Conservation (phyloP, 2,888 invertebrate species). For the Neuroscelio doddi region DNA sequence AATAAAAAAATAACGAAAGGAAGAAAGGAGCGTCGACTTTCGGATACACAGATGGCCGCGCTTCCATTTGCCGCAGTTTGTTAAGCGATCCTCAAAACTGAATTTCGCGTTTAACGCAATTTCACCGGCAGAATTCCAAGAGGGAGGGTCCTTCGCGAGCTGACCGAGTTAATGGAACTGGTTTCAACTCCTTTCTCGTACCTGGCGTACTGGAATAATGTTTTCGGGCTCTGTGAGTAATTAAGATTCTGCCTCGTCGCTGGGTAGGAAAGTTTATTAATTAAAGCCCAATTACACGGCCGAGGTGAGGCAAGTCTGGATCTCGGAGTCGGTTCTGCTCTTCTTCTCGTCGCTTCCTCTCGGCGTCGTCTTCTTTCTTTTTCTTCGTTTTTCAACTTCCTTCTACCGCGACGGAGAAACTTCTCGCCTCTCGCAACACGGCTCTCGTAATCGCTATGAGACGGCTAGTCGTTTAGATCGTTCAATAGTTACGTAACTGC, state of each 20-base stretch:
- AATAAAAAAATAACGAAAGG: not conserved
- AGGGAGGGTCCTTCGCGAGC: slow-evolving; percentile 30
- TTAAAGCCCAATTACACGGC: slow-evolving; percentile 68
- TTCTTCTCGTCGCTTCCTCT: slow-evolving; percentile 33
- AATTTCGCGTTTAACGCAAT: slow-evolving; percentile 29
- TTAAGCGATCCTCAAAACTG: slow-evolving; percentile 29
- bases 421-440: slow-evolving; percentile 27
- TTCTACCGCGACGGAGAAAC: slow-evolving; percentile 30
- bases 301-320: slow-evolving; percentile 50
- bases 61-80: slow-evolving; percentile 19
- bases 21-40: slow-evolving; percentile 2
- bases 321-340: slow-evolving; percentile 30
- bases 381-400: slow-evolving; percentile 19
- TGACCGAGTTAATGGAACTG: slow-evolving; percentile 43
- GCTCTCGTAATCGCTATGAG: slow-evolving; percentile 29
- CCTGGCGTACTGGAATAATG: slow-evolving; percentile 47
- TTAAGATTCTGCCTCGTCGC: slow-evolving; percentile 57
- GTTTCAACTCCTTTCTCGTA: slow-evolving; percentile 32
- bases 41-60: not conserved
- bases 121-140: slow-evolving; percentile 20
- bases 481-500: slow-evolving; percentile 43
- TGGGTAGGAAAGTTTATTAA: slow-evolving; percentile 64
- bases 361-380: slow-evolving; percentile 15
- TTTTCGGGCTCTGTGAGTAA: slow-evolving; percentile 57
- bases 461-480: slow-evolving; percentile 34